phyloP scores from a whole-genome alignment of 2,888 invertebrate species.

The Achlya flavicornis region DNA sequence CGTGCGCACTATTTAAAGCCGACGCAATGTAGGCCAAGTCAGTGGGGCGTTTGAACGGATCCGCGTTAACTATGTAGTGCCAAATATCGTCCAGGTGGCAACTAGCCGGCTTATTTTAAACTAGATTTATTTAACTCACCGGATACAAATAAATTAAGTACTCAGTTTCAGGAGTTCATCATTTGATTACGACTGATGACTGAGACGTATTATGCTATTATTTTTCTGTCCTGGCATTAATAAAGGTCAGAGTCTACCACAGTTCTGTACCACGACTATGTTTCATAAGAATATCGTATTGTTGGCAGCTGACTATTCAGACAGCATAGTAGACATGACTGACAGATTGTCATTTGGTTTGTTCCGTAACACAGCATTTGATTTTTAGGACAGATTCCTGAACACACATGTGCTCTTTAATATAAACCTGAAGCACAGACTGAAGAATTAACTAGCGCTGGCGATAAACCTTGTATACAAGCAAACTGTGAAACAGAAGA shows the following conservation, averaged over 20 bases:
- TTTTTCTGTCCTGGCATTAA: not conserved
- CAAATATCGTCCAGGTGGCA: slow-evolving; percentile 59
- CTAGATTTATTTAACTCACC: slow-evolving; percentile 26
- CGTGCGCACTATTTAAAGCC: slow-evolving; percentile 60
- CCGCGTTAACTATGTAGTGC: slow-evolving; percentile 34
- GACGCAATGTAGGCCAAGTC: slow-evolving; percentile 62
- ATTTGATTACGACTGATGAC: not conserved
- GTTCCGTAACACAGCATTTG: not conserved
- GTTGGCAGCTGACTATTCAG: not conserved
- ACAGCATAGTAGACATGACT: not conserved
- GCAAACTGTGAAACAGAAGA: too few relatives aligned
- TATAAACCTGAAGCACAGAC: too few relatives aligned
- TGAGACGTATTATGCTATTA: not conserved
- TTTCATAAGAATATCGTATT: not conserved
- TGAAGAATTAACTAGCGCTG: too few relatives aligned
- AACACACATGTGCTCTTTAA: not conserved
- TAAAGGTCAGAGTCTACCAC: not conserved
- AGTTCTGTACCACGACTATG: not conserved
- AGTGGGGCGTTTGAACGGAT: slow-evolving; percentile 55
- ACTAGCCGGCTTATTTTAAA: slow-evolving; percentile 43
- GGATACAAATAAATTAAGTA: slow-evolving; percentile 7
- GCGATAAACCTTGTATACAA: too few relatives aligned
- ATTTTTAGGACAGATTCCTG: too few relatives aligned
- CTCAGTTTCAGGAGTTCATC: slow-evolving; percentile 15
- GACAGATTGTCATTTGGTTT: not conserved